Evolutionary conservation across 1,140 invertebrate species (phyloP).

Genomic region (Paraescarpia echinospica): DNA sequence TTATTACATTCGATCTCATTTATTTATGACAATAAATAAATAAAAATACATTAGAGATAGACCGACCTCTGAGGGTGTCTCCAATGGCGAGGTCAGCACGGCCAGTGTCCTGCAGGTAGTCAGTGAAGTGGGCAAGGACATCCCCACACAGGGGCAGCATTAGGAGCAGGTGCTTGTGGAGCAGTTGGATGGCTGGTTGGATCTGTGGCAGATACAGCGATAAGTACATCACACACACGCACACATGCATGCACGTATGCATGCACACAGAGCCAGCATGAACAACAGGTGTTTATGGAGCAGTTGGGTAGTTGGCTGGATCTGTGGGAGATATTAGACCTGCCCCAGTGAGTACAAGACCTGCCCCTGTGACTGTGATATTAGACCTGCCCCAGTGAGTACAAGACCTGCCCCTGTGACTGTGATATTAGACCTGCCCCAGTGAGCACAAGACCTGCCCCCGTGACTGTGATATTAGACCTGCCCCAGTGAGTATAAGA

Average conservation of each 20-base stretch:
- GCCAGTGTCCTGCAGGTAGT: conserved; percentile 38
- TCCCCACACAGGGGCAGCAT: conserved; percentile 61
- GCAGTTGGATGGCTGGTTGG: conserved; percentile 49
- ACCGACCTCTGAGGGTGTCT: not conserved
- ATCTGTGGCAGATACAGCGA: conserved; percentile 36
- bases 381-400: too few relatives aligned
- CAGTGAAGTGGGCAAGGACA: conserved; percentile 55
- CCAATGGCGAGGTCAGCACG: not conserved
- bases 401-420: too few relatives aligned
- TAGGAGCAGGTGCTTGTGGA: conserved; percentile 61
- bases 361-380: too few relatives aligned
- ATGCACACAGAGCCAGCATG: conserved; percentile 56
- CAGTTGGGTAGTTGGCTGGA: conserved; percentile 50
- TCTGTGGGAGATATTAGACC: conserved; percentile 39
- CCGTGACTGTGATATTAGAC: too few relatives aligned
- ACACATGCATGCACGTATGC: not conserved
- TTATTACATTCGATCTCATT: too few relatives aligned
- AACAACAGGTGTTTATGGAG: conserved; percentile 61
- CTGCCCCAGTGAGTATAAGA: too few relatives aligned
- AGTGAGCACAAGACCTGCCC: too few relatives aligned
- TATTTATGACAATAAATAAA: too few relatives aligned
- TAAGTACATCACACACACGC: not conserved
- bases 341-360: too few relatives aligned
- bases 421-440: too few relatives aligned
- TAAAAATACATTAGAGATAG: too few relatives aligned